Conservation (phyloP, 2,113 vertebrate genomes). For the Oryzias woworae region DNA sequence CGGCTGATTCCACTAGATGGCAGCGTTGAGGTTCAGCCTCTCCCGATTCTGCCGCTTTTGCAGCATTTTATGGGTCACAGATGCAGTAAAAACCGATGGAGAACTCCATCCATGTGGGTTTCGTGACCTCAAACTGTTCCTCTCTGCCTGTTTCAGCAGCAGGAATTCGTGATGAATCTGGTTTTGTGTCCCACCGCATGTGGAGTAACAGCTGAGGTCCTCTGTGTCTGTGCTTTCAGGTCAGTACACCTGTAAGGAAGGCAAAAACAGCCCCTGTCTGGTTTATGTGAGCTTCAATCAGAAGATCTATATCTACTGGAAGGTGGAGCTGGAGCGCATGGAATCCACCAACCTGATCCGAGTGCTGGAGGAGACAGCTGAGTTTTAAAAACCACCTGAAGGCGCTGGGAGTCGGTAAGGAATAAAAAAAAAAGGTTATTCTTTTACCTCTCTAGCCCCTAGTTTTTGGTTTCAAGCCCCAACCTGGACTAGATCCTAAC, state of each 20-base stretch:
- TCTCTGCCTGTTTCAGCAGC: neutral
- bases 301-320: slow-evolving; percentile 97
- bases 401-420: slow-evolving; percentile 85
- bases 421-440: neutral
- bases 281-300: slow-evolving; percentile 96
- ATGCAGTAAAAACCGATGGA: no score
- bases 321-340: slow-evolving; percentile 92
- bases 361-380: slow-evolving; percentile 82
- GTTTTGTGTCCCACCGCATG: slow-evolving; percentile 9
- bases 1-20: slow-evolving; percentile 53
- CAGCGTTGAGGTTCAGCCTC: slow-evolving; percentile 26
- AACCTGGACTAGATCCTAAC: neutral
- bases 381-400: slow-evolving; percentile 79
- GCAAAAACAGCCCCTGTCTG: slow-evolving; percentile 90
- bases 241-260: slow-evolving; percentile 92
- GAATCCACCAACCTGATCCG: slow-evolving; percentile 91
- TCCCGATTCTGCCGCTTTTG: neutral
- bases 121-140: neutral
- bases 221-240: slow-evolving; percentile 72
- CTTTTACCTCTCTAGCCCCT: no score
- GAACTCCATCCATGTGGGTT: neutral
- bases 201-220: neutral
- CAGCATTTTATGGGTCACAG: slow-evolving; percentile 20
- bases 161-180: slow-evolving; percentile 15
- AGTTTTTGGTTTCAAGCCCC: neutral